Evolutionary conservation across 2,888 invertebrate species (phyloP).

Genomic region (Mimumesa dahlbomi): DNA sequence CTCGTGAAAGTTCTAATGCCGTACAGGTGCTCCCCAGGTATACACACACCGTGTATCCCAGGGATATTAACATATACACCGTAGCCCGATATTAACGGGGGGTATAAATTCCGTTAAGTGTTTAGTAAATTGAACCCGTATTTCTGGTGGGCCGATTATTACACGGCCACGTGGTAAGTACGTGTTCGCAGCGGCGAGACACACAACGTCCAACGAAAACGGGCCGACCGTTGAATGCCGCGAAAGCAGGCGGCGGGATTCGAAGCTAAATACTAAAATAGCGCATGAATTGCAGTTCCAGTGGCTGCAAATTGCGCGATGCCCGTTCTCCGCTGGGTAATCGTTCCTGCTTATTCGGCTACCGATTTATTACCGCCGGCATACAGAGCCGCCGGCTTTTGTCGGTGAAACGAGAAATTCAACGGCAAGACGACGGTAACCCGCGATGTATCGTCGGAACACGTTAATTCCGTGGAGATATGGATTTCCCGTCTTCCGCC

Average conservation of each 20-base stretch:
- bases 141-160: too few relatives aligned
- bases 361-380: not conserved
- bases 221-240: too few relatives aligned
- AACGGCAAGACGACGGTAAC: not conserved
- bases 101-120: too few relatives aligned
- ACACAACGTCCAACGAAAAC: too few relatives aligned
- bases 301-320: conserved; percentile 10
- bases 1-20: too few relatives aligned
- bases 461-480: conserved; percentile 3
- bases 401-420: not conserved
- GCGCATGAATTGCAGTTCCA: conserved; percentile 6
- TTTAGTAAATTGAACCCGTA: too few relatives aligned
- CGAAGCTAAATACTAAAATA: conserved; percentile 19
- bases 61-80: too few relatives aligned
- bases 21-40: too few relatives aligned
- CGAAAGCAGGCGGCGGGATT: not conserved
- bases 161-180: too few relatives aligned
- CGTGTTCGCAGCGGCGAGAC: not conserved
- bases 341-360: not conserved
- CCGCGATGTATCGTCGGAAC: not conserved
- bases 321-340: conserved; percentile 4
- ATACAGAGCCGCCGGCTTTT: not conserved
- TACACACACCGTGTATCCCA: too few relatives aligned
- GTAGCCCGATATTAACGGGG: too few relatives aligned
- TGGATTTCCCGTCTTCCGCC: not conserved